These are phyloP conservation scores for Eulemur rufifrons DNA, from an alignment of 2,113 vertebrate species.

Conservation along the genomic window DNA sequence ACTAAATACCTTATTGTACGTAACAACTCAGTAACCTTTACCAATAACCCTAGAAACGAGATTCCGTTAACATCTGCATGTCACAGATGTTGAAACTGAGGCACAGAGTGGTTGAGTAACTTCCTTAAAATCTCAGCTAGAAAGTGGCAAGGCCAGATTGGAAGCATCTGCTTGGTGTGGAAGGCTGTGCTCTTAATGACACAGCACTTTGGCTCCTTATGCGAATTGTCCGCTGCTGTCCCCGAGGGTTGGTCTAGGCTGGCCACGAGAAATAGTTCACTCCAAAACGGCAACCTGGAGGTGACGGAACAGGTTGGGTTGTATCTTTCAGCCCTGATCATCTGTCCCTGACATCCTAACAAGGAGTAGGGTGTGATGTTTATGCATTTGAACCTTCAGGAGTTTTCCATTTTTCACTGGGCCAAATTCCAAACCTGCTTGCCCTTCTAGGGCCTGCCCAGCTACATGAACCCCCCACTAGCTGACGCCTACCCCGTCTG, in stretches of 20 bases:
- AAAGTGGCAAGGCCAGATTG: not conserved
- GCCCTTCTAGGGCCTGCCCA: not conserved
- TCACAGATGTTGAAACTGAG: not conserved
- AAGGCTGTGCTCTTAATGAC: not conserved
- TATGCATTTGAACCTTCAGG: not conserved
- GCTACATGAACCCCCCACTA: not conserved
- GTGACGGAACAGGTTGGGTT: not conserved
- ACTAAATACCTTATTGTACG: not conserved
- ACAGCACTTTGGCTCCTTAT: not conserved
- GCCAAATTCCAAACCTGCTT: constrained; percentile 18
- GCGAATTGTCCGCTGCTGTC: not conserved
- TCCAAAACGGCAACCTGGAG: not conserved
- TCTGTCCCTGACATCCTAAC: not conserved
- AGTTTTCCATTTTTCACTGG: not conserved
- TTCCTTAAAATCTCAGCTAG: not conserved
- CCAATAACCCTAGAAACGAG: not conserved
- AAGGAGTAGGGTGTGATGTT: not conserved
- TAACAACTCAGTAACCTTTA: not conserved
- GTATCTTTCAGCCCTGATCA: not conserved
- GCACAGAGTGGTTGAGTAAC: not conserved
- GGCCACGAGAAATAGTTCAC: not conserved
- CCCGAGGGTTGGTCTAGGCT: not conserved
- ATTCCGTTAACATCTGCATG: not conserved
- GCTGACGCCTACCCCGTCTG: not conserved
- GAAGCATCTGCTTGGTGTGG: not conserved